phyloP scores from a whole-genome alignment of 2,113 vertebrate species.

The Rallus limicola region DNA sequence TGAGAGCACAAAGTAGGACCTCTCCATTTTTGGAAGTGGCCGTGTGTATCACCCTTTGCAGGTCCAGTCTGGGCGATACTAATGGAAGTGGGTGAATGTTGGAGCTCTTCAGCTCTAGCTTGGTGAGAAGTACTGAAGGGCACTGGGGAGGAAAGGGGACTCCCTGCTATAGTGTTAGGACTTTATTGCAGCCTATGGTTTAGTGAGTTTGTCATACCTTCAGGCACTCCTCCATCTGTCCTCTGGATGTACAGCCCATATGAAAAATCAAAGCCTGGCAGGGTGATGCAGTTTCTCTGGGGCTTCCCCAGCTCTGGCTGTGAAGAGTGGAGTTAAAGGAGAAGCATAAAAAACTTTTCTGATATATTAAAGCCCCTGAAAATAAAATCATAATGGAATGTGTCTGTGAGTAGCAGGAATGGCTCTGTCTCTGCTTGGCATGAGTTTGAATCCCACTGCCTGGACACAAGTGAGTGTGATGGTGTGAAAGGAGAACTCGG shows the following conservation, averaged over 20 bases:
- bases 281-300: conserved; percentile 68
- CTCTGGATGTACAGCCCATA: conserved; percentile 71
- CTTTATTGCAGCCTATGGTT: background rate
- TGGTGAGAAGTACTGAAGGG: background rate
- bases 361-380: background rate
- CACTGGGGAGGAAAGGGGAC: background rate
- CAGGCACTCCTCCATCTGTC: conserved; percentile 81
- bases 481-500: background rate
- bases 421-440: background rate
- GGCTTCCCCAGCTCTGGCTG: conserved; percentile 82
- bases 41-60: background rate
- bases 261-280: conserved; percentile 79
- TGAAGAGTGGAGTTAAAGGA: background rate
- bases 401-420: background rate
- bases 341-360: background rate
- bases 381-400: background rate
- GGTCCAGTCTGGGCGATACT: background rate
- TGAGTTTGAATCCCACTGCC: background rate
- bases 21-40: background rate
- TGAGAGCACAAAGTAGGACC: background rate
- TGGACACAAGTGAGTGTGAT: background rate
- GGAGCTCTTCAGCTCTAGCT: background rate
- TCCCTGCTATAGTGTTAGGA: background rate
- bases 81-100: background rate
- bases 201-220: conserved; percentile 71